These are phyloP conservation scores for Syngnathus typhle DNA, from an alignment of 2,113 vertebrate genomes.

Conservation along the genomic window DNA sequence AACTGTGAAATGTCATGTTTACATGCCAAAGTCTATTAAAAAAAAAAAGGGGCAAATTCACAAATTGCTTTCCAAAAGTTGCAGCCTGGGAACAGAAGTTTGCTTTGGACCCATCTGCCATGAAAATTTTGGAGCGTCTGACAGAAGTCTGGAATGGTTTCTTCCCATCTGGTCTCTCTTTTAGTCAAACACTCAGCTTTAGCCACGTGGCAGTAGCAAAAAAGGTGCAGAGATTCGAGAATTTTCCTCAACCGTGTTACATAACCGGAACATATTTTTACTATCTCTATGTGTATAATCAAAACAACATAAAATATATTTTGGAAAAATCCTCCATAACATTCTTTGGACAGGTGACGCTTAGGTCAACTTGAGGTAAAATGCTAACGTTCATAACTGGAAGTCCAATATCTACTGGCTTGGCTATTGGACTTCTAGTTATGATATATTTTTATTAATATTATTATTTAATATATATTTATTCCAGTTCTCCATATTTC, in stretches of 20 bases:
- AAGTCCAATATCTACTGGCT: too few relatives aligned
- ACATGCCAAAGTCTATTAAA: background rate
- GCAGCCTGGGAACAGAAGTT: slow-evolving; percentile 12
- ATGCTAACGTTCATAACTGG: background rate
- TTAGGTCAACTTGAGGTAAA: too few relatives aligned
- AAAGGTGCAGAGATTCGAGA: slow-evolving; percentile 13
- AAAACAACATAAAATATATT: background rate
- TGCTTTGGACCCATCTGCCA: slow-evolving; percentile 34
- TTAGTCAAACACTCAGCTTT: slow-evolving; percentile 32
- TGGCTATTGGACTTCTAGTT: too few relatives aligned
- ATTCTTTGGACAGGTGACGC: too few relatives aligned
- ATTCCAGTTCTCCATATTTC: background rate
- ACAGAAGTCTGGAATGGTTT: slow-evolving; percentile 51
- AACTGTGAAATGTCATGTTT: background rate
- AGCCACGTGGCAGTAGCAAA: slow-evolving; percentile 71
- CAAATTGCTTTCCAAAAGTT: background rate
- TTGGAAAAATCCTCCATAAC: too few relatives aligned
- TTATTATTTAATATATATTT: too few relatives aligned
- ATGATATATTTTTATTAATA: too few relatives aligned
- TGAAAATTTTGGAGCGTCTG: slow-evolving; percentile 9
- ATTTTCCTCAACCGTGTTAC: slow-evolving; percentile 2
- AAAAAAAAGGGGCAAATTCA: background rate
- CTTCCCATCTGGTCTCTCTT: slow-evolving; percentile 69
- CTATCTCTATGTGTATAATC: background rate
- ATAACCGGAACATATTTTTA: background rate